Base-by-base conservation (phyloP, 2,888 invertebrate species). In the Chalcosyrphus nemorum region DNA sequence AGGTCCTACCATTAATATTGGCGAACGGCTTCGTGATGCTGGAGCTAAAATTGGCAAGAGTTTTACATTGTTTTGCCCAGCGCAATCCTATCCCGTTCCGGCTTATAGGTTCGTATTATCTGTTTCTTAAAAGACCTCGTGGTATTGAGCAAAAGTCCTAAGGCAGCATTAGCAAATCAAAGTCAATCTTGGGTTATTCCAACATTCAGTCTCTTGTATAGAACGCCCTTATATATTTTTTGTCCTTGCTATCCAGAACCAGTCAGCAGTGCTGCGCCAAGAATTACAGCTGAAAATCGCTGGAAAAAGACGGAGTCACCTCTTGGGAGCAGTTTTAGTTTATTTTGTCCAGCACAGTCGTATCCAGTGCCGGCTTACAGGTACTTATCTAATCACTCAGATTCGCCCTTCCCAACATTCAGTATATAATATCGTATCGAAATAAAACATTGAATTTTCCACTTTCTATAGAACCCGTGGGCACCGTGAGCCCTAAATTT, bases 291-390 rank as follows among this genome's bases (percentile, higher is more conserved):
- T 90, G 94, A 94, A 87, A 94, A 94, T 90, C 94, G 95, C 91
- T 92, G 92, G 86, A 93, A 93, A 86, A 93, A 93, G 87, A 94
- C 94, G 87, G 91, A 90, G 61, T 87, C 89, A 4, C 47, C 17
- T 2, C 54, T 88, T n/a, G 80, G 86, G 1, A 77, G 70, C 5
- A 93, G 93, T 88, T 94, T 95, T 90, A 94, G 94, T 61, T 91
- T 95, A 86, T 93, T 95, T 90, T 95, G 95, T 90, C 95, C 95
- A 89, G 95, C 95, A 78, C 95, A 96, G 93, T 95, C 95, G 86
- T 95, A 93, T 91, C 95, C 95, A 87, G 93, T 94, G 88, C 94
- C 94, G 86, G 89, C 91, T 84, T 93, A 92, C 93, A 93, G 93
- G 93, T 93, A 93, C 19, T 9, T 57, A n/a, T n/a, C n/a, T n/a